Conservation (phyloP, 2,797 vertebrate species). For the Lepus oiostolus region DNA sequence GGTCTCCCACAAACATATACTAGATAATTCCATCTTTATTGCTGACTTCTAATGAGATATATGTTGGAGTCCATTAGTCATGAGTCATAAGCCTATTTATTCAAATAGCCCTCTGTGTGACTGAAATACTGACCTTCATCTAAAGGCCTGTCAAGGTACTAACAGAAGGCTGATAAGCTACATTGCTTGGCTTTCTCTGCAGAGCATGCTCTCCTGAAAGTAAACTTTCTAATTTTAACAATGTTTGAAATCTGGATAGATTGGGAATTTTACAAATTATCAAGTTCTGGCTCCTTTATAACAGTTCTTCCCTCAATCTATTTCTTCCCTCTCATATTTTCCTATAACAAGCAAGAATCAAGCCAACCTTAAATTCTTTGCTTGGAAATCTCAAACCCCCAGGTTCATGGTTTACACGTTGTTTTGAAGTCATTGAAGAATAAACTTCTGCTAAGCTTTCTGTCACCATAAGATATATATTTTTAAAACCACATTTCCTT, state of each 20-base stretch:
- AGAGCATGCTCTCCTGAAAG: background rate
- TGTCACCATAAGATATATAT: background rate
- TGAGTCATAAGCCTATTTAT: background rate
- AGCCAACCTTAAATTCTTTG: background rate
- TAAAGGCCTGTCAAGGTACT: background rate
- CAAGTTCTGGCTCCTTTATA: background rate
- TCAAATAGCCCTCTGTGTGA: background rate
- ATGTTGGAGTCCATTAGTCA: background rate
- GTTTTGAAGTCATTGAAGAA: background rate
- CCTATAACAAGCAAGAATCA: slow-evolving; percentile 34
- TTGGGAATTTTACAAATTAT: slow-evolving; percentile 24
- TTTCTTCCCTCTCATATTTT: slow-evolving; percentile 4
- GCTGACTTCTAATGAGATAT: background rate
- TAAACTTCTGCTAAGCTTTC: background rate
- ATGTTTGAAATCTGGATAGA: background rate
- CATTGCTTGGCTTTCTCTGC: background rate
- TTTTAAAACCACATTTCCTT: background rate
- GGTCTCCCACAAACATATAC: background rate
- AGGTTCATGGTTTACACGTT: background rate
- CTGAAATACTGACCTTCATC: slow-evolving; percentile 28
- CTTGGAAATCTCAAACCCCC: slow-evolving; percentile 5
- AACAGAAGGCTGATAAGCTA: background rate
- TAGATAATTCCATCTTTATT: background rate
- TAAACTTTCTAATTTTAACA: slow-evolving; percentile 30
- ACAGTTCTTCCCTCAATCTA: background rate